These are phyloP conservation scores for Melipona quadrifasciata DNA, from an alignment of 1,140 invertebrate species.

Conservation along the genomic window DNA sequence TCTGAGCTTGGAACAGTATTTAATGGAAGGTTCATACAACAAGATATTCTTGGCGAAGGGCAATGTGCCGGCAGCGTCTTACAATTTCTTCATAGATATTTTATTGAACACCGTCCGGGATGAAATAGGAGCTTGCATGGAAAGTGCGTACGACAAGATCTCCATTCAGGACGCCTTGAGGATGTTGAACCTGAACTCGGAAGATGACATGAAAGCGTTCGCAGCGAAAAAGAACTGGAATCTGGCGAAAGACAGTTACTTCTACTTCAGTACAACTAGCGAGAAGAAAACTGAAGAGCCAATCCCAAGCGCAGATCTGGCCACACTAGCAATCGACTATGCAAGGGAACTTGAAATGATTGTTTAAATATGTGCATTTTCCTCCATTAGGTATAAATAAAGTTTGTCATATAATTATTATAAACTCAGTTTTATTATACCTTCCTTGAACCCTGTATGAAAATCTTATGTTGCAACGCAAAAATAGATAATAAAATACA, in stretches of 20 bases:
- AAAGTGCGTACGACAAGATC: conserved; percentile 97
- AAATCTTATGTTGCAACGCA: not conserved
- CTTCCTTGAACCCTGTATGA: not conserved
- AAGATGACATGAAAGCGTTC: conserved; percentile 90
- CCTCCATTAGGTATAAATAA: conserved; percentile 59
- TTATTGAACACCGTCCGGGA: conserved; percentile 96
- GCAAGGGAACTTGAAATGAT: conserved; percentile 99
- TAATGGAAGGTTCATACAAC: conserved; percentile 99
- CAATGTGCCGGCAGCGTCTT: conserved; percentile 97
- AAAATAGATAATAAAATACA: not conserved
- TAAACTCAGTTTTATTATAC: not conserved
- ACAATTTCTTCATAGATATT: conserved; percentile 99
- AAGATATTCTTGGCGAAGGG: conserved; percentile 96
- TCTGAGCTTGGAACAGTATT: conserved; percentile 97
- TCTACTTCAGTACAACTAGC: conserved; percentile 87
- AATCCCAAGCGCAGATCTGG: conserved; percentile 94
- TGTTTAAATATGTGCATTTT: conserved; percentile 85
- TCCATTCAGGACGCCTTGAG: conserved; percentile 92
- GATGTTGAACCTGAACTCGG: conserved; percentile 93
- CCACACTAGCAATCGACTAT: conserved; percentile 97
- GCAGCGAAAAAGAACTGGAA: conserved; percentile 92
- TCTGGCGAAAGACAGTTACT: conserved; percentile 89
- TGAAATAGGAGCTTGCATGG: conserved; percentile 98
- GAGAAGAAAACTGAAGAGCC: conserved; percentile 91
- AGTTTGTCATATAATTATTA: conserved; percentile 38